Evolutionary conservation across 2,888 invertebrate genomes (phyloP).

Genomic region (Phoronis australis): DNA sequence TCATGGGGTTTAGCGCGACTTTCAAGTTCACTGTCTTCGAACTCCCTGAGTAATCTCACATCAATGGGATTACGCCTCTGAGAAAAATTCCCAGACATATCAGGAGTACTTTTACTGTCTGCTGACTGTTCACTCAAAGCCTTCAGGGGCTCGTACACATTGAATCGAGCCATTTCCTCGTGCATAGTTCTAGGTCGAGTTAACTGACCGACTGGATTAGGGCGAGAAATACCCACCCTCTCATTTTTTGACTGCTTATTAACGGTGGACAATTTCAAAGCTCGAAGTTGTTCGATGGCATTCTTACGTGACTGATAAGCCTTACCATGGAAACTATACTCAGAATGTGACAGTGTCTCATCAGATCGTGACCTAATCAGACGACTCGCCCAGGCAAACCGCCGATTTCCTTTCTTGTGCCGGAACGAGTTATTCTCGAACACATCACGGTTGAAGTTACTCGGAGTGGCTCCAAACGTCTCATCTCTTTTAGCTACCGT

Average conservation of each 20-base stretch:
- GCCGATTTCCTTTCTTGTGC: slow-evolving; percentile 31
- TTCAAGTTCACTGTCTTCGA: not conserved
- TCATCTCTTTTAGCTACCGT: slow-evolving; percentile 21
- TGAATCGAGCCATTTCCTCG: no score
- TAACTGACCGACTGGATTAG: no score
- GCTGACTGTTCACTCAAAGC: no score
- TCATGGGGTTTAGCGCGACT: no score
- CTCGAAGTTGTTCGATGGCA: slow-evolving; percentile 40
- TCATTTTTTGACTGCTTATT: no score
- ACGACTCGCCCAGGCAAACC: slow-evolving; percentile 5
- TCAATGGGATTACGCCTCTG: not conserved
- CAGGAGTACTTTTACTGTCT: not conserved
- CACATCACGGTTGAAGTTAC: slow-evolving; percentile 27
- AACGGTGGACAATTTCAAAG: no score
- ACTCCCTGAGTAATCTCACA: not conserved
- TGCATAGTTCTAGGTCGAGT: no score
- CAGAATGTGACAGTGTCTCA: slow-evolving; percentile 47
- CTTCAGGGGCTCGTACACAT: no score
- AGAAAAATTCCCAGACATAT: slow-evolving; percentile 1
- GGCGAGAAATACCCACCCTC: no score
- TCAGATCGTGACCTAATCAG: slow-evolving; percentile 45
- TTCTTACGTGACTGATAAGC: slow-evolving; percentile 37
- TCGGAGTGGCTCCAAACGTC: slow-evolving; percentile 31
- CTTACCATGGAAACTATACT: slow-evolving; percentile 69
- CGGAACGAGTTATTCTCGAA: no score